Evolutionary conservation across 2,888 invertebrate species (phyloP), one percentile per base, ranked within the genome.

Genomic region (Macrosiphum euphorbiae): DNA sequence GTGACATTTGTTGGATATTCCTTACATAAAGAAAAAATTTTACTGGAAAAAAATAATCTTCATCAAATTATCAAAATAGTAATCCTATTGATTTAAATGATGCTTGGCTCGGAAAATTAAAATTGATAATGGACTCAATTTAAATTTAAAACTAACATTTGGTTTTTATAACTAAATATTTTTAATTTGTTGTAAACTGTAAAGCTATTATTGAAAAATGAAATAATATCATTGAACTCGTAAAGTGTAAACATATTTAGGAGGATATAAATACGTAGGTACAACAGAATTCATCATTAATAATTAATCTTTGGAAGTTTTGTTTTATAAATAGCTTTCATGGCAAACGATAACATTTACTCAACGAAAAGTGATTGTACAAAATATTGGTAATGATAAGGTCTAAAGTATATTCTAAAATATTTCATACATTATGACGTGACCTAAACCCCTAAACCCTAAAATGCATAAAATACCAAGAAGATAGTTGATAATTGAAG

Each of bases 401-500:
- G 78, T 78, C 20, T 78, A 35, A 58, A 8, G 58, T 67, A 4
- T 13, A 78, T 78, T 35, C 35, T 41, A 78, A 78, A 78, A 78
- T 41, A 35, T 78, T 78, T 20, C 35, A 78, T 35, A 8, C 7
- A 78, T 78, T 78, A 78, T 35, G 78, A 47, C 1, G 11, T 78
- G 78, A 78, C 78, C 78, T 78, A 35, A 78, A 20, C 35, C 78
- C 78, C 78, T 78, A 35, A 78, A 20, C 35, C 78, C 78, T 78
- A 78, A 78, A 88, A 52, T 52, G 24, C 35, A 52, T n/a, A 8
- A 61, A 41, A 61, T 26, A 28, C 58, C 16, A 41, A 28, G 35
- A 78, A 78, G 67, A 67, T 67, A 67, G n/a, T 67, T 67, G 67
- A 67, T 67, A n/a, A n/a, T 67, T 4, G n/a, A n/a, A 67, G 78